A percentile compares a stretch with the other conserved stretches of the same genome.
These are phyloP conservation scores for Pyrrhia umbra DNA, from an alignment of 2,888 invertebrate genomes.

Conservation along the genomic window DNA sequence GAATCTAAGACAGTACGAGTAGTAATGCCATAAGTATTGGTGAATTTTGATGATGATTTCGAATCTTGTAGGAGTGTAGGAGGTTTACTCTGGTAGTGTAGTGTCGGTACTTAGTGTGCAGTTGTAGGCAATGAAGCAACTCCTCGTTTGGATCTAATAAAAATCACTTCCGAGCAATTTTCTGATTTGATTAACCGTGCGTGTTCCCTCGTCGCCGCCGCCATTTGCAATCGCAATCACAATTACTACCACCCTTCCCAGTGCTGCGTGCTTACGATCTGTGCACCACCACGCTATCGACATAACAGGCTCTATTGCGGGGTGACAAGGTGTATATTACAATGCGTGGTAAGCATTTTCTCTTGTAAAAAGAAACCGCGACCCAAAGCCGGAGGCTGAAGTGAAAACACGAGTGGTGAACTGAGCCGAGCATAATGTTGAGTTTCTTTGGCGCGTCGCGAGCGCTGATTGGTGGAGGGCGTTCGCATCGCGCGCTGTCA, in stretches of 20 bases:
- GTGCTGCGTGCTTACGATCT: constrained; percentile 44
- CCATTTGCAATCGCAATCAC: constrained; percentile 88
- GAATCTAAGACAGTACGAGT: too few relatives aligned
- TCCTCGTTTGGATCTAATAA: constrained; percentile 56
- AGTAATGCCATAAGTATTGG: too few relatives aligned
- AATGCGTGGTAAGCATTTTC: constrained; percentile 50
- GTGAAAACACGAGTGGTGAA: constrained; percentile 80
- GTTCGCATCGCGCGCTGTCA: constrained; percentile 68
- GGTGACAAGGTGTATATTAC: constrained; percentile 68
- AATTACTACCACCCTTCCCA: constrained; percentile 75
- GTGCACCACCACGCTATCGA: background rate
- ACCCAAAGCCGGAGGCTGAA: constrained; percentile 79
- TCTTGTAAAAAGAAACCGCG: constrained; percentile 74
- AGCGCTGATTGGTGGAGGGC: constrained; percentile 81
- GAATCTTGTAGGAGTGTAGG: too few relatives aligned
- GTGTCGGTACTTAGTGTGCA: background rate
- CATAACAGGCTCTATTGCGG: constrained; percentile 21
- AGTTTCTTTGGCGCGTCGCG: constrained; percentile 80
- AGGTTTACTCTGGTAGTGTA: background rate
- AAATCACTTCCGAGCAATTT: constrained; percentile 71
- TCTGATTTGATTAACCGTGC: constrained; percentile 81
- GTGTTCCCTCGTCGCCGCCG: constrained; percentile 73
- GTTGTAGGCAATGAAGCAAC: background rate
- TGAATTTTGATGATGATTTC: too few relatives aligned
- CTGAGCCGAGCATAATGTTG: constrained; percentile 83